A percentile compares a stretch with the other conserved stretches of the same genome.
phyloP scores from a whole-genome alignment of 2,888 invertebrate species.

The Carcina quercana region DNA sequence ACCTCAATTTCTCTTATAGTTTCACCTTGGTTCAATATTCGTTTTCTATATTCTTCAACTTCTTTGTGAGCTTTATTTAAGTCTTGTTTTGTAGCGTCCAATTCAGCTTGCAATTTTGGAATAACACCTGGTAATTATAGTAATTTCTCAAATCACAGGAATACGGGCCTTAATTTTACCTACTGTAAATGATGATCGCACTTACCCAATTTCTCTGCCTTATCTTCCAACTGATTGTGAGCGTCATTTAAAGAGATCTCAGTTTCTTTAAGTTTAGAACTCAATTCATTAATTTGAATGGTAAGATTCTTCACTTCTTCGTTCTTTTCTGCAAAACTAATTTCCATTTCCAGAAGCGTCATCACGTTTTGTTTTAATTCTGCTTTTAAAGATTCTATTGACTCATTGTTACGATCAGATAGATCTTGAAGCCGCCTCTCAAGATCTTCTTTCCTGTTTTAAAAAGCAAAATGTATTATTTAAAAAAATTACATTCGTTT shows the following conservation, averaged over 20 bases:
- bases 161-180: neutral
- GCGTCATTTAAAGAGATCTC: slow-evolving; percentile 34
- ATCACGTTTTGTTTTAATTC: slow-evolving; percentile 36
- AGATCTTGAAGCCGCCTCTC: slow-evolving; percentile 43
- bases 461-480: too few relatives aligned
- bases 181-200: neutral
- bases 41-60: slow-evolving; percentile 32
- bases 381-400: slow-evolving; percentile 34
- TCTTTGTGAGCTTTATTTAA: slow-evolving; percentile 31
- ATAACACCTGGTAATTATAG: slow-evolving; percentile 20
- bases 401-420: slow-evolving; percentile 43
- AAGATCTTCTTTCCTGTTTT: slow-evolving; percentile 50
- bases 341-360: slow-evolving; percentile 44
- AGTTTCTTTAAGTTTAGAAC: slow-evolving; percentile 34
- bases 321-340: slow-evolving; percentile 35
- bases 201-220: slow-evolving; percentile 30
- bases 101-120: slow-evolving; percentile 22
- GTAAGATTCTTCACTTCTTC: slow-evolving; percentile 37
- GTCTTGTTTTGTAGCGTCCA: slow-evolving; percentile 29
- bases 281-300: slow-evolving; percentile 31
- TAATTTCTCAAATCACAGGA: neutral
- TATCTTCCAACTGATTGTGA: slow-evolving; percentile 26
- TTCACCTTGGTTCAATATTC: slow-evolving; percentile 29
- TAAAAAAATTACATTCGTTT: too few relatives aligned
- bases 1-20: slow-evolving; percentile 43